A percentile compares a stretch with the other conserved stretches of the same genome.
Evolutionary conservation across 2,113 vertebrate species (phyloP).

Genomic region (Pluvialis apricaria): DNA sequence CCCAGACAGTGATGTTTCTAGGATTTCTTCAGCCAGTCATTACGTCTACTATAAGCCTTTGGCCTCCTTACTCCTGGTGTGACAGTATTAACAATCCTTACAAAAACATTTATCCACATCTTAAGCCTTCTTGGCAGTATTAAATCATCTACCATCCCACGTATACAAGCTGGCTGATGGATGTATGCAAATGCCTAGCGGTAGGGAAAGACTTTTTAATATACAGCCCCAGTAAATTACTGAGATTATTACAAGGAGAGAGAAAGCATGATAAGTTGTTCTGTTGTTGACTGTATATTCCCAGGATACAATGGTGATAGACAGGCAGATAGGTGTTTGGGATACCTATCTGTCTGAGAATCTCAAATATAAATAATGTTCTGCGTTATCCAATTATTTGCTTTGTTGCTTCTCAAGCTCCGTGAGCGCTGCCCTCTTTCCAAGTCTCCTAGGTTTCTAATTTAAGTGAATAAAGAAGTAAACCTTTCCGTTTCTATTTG

Average conservation of each 20-base stretch:
- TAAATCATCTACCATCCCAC: conserved; percentile 50
- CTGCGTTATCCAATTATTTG: not conserved
- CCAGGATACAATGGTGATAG: not conserved
- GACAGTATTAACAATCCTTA: conserved; percentile 8
- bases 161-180: conserved; percentile 32
- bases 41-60: not conserved
- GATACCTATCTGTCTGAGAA: not conserved
- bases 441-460: not conserved
- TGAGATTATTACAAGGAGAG: conserved; percentile 11
- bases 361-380: not conserved
- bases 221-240: conserved; percentile 44
- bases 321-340: not conserved
- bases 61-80: not conserved
- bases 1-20: not conserved
- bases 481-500: not conserved
- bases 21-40: not conserved
- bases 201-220: conserved; percentile 24
- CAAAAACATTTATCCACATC: conserved; percentile 50
- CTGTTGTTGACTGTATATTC: not conserved
- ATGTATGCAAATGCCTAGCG: conserved; percentile 36
- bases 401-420: not conserved
- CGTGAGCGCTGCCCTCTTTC: not conserved
- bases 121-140: conserved; percentile 7
- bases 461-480: not conserved
- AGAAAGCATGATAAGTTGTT: conserved; percentile 16